These are phyloP conservation scores for Mesoligia furuncula DNA, from an alignment of 2,888 invertebrate genomes.

Conservation along the genomic window DNA sequence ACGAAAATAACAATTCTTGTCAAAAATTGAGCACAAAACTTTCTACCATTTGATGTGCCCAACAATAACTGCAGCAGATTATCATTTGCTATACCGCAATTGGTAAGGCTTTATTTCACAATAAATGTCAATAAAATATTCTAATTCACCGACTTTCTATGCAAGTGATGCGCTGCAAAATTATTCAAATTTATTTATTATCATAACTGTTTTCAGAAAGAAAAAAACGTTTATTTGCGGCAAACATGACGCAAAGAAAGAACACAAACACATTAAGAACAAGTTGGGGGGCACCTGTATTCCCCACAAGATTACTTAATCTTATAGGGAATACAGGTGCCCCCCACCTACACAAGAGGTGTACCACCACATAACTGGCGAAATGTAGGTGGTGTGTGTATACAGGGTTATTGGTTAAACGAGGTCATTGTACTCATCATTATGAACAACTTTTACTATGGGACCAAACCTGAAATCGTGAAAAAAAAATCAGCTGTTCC, in stretches of 20 bases:
- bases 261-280: no score
- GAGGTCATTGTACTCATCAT: no score
- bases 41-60: slow-evolving; percentile 47
- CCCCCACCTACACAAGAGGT: no score
- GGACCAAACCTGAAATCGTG: no score
- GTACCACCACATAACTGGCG: no score
- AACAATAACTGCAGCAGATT: slow-evolving; percentile 31
- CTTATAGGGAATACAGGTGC: no score
- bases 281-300: neutral
- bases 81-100: slow-evolving; percentile 35
- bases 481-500: no score
- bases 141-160: slow-evolving; percentile 38
- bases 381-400: no score
- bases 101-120: slow-evolving; percentile 30
- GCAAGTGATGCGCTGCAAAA: slow-evolving; percentile 15
- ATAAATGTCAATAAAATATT: slow-evolving; percentile 34
- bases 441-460: no score
- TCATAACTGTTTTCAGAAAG: neutral
- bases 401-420: no score
- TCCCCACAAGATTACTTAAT: neutral
- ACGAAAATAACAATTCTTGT: neutral
- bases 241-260: no score
- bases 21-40: slow-evolving; percentile 30
- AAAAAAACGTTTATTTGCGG: neutral
- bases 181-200: neutral